These are phyloP conservation scores for Eupithecia insigniata DNA, from an alignment of 2,888 invertebrate genomes.

Conservation along the genomic window DNA sequence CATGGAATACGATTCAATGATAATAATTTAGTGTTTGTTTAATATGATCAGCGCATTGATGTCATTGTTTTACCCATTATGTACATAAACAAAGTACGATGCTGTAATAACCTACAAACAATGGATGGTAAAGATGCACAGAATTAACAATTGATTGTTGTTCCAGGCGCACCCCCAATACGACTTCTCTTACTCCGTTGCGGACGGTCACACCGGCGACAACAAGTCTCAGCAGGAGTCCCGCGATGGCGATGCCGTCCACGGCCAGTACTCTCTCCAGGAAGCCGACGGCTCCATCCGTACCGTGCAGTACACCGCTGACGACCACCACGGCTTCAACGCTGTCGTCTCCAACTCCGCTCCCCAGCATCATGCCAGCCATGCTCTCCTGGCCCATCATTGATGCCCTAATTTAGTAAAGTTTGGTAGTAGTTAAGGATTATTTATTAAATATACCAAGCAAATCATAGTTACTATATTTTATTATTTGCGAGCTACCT, in stretches of 20 bases:
- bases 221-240: slow-evolving; percentile 85
- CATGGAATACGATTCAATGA: neutral
- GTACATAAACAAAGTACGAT: neutral
- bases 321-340: slow-evolving; percentile 81
- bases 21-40: neutral
- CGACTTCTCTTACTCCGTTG: slow-evolving; percentile 83
- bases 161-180: slow-evolving; percentile 84
- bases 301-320: slow-evolving; percentile 81
- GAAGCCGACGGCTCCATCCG: slow-evolving; percentile 83
- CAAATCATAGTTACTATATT: slow-evolving; percentile 9
- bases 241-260: slow-evolving; percentile 85
- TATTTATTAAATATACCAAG: slow-evolving; percentile 36
- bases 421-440: slow-evolving; percentile 26
- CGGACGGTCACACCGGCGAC: slow-evolving; percentile 84
- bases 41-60: neutral
- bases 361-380: slow-evolving; percentile 45
- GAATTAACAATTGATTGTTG: neutral
- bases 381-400: slow-evolving; percentile 56
- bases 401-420: slow-evolving; percentile 38
- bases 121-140: neutral
- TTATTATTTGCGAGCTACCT: neutral
- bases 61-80: neutral
- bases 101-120: neutral
- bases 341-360: slow-evolving; percentile 70
- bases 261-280: slow-evolving; percentile 78